Conservation (phyloP, 2,797 vertebrate genomes). For the Malurus splendens region DNA sequence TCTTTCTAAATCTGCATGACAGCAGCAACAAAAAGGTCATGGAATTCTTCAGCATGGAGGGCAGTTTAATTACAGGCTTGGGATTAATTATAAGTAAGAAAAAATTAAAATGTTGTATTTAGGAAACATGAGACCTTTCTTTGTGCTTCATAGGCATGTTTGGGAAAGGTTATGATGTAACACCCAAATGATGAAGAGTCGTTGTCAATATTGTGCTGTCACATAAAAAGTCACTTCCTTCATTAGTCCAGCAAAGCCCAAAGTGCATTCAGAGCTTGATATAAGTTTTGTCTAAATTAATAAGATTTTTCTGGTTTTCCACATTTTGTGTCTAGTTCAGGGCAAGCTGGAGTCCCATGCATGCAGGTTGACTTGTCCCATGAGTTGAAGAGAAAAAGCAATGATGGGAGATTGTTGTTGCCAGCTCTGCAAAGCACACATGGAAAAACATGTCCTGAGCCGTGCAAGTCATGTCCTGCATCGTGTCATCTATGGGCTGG, state of each 20-base stretch:
- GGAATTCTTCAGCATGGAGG: neutral
- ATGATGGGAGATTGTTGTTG: rapidly evolving
- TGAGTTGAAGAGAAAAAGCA: neutral
- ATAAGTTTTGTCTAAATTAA: neutral
- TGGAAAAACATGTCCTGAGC: neutral
- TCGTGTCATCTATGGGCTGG: slow-evolving; percentile 5
- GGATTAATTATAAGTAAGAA: neutral
- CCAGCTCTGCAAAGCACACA: neutral
- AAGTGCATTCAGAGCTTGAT: rapidly evolving
- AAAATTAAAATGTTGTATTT: neutral
- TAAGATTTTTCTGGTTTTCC: neutral
- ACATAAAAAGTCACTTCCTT: neutral
- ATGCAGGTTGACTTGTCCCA: neutral
- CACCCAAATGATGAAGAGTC: neutral
- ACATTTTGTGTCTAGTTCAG: neutral
- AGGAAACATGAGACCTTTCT: neutral
- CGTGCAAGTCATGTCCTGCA: neutral
- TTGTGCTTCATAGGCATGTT: neutral
- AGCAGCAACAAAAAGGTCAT: neutral
- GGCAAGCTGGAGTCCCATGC: rapidly evolving
- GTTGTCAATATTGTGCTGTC: neutral
- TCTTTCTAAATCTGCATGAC: neutral
- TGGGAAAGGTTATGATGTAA: neutral
- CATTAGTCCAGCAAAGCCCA: neutral
- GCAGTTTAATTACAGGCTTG: slow-evolving; percentile 3